Base-by-base conservation (phyloP, 2,797 vertebrate genomes). In the Clamator glandarius region DNA sequence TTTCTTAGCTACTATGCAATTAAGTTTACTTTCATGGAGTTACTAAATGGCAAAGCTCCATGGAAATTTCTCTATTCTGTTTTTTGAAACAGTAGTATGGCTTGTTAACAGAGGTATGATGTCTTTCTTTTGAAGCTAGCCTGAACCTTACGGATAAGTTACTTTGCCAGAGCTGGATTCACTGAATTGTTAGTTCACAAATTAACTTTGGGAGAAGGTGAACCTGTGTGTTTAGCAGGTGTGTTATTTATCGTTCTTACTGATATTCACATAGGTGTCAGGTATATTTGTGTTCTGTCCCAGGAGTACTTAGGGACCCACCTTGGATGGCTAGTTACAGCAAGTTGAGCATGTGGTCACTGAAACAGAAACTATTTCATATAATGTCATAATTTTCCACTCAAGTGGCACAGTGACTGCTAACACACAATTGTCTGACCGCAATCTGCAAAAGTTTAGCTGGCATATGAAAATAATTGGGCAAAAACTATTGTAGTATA, bases 291-390 rank as follows among this genome's bases (percentile, higher is more conserved):
- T 33, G 15, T 79, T 85, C 35, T 85, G 26, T 62, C 63, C 26
- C 11, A 59, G 79, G 82, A 66, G 23, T 26, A 70, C 6, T 9
- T 33, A n/a, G 3, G 26, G 35, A 86, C 44, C 36, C 73, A 72
- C 89, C 91, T 89, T 89, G 15, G 18, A 17, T 68, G 84, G 9
- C 72, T 42, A 82, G 77, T 82, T 80, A 20, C n/a, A 87, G 36
- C 92, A 94, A 84, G 87, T 20, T 1, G 4, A 63, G 15, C 21
- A 39, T 74, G 84, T 94, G 83, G 67, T 93, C 83, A 93, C 15
- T 41, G 77, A 76, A 90, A 62, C 35, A 69, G 35, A 15, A 28
- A 48, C 57, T 39, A 12, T 39, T 75, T 76, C 16, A 10, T 21
- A 42, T 6, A 33, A 29, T 26, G 54, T 46, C 35, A 69, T 29